phyloP scores from a whole-genome alignment of 37 sponge, comb jelly and placozoan species.

The Beroe forskalii region DNA sequence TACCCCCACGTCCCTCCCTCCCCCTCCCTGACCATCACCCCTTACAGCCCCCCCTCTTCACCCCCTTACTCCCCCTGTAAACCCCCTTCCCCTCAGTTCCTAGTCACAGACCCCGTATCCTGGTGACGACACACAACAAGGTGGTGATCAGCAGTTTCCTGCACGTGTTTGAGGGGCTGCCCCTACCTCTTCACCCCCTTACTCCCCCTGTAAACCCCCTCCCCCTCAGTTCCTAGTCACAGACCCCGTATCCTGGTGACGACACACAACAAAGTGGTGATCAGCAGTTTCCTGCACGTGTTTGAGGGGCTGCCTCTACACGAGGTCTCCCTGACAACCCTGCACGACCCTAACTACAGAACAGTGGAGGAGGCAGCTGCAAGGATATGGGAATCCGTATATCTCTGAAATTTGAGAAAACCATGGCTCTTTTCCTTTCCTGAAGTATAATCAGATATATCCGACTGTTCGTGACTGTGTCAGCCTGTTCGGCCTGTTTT shows the following conservation, averaged over 20 bases:
- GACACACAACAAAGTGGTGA: slow-evolving; percentile 31
- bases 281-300: slow-evolving; percentile 38
- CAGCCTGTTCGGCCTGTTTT: too few relatives aligned
- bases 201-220: neutral
- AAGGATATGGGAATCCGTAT: too few relatives aligned
- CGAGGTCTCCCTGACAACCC: slow-evolving; percentile 22
- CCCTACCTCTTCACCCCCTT: neutral
- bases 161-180: slow-evolving; percentile 46
- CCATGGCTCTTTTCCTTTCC: too few relatives aligned
- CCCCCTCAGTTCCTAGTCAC: slow-evolving; percentile 38
- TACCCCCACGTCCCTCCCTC: too few relatives aligned
- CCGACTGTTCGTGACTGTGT: too few relatives aligned
- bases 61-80: neutral
- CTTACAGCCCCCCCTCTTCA: too few relatives aligned
- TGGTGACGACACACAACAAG: slow-evolving; percentile 17
- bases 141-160: neutral
- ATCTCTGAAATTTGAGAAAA: too few relatives aligned
- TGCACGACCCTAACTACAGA: slow-evolving; percentile 51
- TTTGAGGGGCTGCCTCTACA: slow-evolving; percentile 14
- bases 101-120: slow-evolving; percentile 37
- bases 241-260: slow-evolving; percentile 23
- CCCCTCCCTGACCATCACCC: too few relatives aligned
- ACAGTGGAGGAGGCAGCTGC: slow-evolving; percentile 30
- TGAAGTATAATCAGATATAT: too few relatives aligned
- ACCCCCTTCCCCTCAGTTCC: too few relatives aligned